Evolutionary conservation across 2,888 invertebrate genomes (phyloP).

Genomic region (Andrena hattorfiana): DNA sequence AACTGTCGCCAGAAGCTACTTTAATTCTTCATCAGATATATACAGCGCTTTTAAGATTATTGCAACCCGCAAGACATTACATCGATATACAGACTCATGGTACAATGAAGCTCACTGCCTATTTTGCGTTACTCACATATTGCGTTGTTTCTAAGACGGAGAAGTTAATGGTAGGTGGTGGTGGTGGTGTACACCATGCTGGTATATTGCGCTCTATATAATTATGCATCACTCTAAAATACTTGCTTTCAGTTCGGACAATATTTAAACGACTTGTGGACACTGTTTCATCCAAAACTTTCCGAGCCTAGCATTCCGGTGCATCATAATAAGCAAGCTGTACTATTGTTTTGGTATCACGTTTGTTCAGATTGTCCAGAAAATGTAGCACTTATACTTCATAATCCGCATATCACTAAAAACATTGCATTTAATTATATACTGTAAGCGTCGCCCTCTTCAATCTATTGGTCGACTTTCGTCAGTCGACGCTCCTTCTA

Average conservation of each 20-base stretch:
- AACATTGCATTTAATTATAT: conserved; percentile 99
- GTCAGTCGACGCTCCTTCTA: neutral
- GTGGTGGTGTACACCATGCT: conserved; percentile 61
- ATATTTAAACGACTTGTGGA: conserved; percentile 96
- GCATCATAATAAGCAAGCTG: conserved; percentile 97
- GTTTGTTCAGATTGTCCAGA: conserved; percentile 97
- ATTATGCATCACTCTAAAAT: conserved; percentile 8
- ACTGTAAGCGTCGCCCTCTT: conserved; percentile 88
- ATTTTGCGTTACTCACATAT: conserved; percentile 96
- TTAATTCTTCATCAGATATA: conserved; percentile 89
- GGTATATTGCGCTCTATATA: neutral
- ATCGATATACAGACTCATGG: conserved; percentile 95
- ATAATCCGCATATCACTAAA: conserved; percentile 94
- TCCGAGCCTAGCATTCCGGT: conserved; percentile 98
- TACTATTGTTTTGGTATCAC: conserved; percentile 97
- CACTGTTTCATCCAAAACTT: conserved; percentile 96
- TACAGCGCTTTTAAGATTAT: conserved; percentile 90
- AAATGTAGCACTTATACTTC: conserved; percentile 94
- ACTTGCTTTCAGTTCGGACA: conserved; percentile 92
- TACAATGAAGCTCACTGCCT: conserved; percentile 95
- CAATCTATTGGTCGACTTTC: too few relatives aligned
- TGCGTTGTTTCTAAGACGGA: conserved; percentile 96
- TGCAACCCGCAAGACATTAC: conserved; percentile 94
- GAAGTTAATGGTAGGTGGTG: conserved; percentile 93
- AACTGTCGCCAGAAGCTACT: conserved; percentile 86